phyloP scores from a whole-genome alignment of 2,888 invertebrate genomes.

The Diaprepes abbreviatus region DNA sequence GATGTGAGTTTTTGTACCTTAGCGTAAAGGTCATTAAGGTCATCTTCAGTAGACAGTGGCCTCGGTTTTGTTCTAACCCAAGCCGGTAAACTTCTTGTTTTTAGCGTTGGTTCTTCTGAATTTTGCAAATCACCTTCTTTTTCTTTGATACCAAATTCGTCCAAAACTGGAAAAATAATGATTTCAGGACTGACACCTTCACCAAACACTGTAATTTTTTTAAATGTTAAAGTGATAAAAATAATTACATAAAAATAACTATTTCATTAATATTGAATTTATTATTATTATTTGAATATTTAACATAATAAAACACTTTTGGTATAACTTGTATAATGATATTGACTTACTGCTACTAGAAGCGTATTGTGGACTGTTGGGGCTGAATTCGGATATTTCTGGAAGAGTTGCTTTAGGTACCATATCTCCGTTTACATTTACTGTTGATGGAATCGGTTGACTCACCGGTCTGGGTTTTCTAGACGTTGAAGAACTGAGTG shows the following conservation, averaged over 20 bases:
- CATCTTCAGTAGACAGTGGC: conserved; percentile 78
- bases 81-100: conserved; percentile 80
- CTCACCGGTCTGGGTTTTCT: conserved; percentile 67
- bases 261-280: too few species aligned
- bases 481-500: conserved; percentile 43
- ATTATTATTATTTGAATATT: too few species aligned
- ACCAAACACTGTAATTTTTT: too few species aligned
- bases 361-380: conserved; percentile 72
- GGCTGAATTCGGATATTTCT: conserved; percentile 70
- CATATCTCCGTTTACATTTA: conserved; percentile 60
- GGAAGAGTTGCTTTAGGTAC: conserved; percentile 65
- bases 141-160: conserved; percentile 70
- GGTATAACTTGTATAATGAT: too few species aligned
- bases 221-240: too few species aligned
- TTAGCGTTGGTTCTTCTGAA: conserved; percentile 68
- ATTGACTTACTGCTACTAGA: conserved; percentile 75
- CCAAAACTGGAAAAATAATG: conserved; percentile 70
- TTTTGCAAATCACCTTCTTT: conserved; percentile 63
- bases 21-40: conserved; percentile 78
- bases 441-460: conserved; percentile 65
- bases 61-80: conserved; percentile 80
- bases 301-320: too few species aligned
- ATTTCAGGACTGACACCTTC: too few species aligned
- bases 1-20: conserved; percentile 75
- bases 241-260: too few species aligned